Evolutionary conservation across 2,113 vertebrate genomes (phyloP).

Genomic region (Oncorhynchus nerka): DNA sequence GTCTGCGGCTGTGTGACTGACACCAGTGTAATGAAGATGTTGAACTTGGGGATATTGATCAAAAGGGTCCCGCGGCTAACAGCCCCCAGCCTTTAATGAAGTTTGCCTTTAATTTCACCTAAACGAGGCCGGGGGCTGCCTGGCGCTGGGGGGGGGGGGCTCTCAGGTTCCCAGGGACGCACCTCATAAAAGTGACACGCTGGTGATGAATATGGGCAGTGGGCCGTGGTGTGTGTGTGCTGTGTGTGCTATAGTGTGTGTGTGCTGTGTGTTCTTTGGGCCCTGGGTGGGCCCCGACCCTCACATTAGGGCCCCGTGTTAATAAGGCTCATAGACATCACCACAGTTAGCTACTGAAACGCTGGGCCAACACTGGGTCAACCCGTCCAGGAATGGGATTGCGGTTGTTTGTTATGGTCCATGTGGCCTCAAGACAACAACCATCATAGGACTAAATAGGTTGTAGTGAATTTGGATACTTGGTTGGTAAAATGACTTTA

Average conservation of each 20-base stretch:
- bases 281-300: constrained; percentile 64
- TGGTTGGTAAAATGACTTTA: no score
- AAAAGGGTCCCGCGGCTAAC: constrained; percentile 57
- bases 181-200: constrained; percentile 75
- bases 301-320: constrained; percentile 42
- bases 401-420: constrained; percentile 8
- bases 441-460: no score
- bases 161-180: constrained; percentile 69
- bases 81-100: constrained; percentile 62
- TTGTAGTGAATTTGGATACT: no score
- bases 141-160: constrained; percentile 28
- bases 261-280: constrained; percentile 13
- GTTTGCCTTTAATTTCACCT: constrained; percentile 65
- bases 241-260: constrained; percentile 44
- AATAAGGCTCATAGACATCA: constrained; percentile 46
- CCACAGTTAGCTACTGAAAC: constrained; percentile 23
- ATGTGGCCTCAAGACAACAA: no score
- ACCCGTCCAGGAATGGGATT: not conserved
- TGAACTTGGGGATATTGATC: constrained; percentile 63
- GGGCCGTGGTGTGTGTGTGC: constrained; percentile 68
- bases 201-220: constrained; percentile 72
- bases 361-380: constrained; percentile 3
- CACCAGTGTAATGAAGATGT: constrained; percentile 50
- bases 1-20: constrained; percentile 23
- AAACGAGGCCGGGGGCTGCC: constrained; percentile 31